Conservation (phyloP, 1,140 invertebrate species). For the Achroia grisella region DNA sequence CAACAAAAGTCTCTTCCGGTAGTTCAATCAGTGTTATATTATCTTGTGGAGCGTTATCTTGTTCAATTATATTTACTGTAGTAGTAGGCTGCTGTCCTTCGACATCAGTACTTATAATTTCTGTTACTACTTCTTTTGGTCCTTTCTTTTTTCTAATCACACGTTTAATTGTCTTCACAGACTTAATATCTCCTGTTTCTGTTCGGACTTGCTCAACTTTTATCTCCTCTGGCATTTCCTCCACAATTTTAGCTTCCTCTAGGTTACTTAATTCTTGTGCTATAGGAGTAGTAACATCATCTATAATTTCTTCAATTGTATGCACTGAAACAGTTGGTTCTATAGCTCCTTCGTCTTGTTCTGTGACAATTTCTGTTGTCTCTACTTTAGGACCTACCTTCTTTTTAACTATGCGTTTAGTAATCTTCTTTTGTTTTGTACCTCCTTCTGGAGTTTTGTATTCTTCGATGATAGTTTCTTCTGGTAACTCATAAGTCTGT, state of each 20-base stretch:
- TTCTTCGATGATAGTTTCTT: conserved; percentile 18
- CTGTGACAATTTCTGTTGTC: conserved; percentile 41
- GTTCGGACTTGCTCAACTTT: conserved; percentile 25
- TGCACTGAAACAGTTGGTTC: conserved; percentile 1
- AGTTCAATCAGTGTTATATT: conserved; percentile 4
- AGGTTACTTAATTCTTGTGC: neutral
- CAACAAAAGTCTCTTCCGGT: conserved; percentile 19
- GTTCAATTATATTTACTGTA: neutral
- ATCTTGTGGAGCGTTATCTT: conserved; percentile 4
- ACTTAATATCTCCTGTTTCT: conserved; percentile 12
- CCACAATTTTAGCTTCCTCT: conserved; percentile 5
- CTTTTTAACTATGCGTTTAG: conserved; percentile 50
- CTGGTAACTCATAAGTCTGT: conserved; percentile 9
- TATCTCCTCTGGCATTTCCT: conserved; percentile 1
- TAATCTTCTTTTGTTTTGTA: conserved; percentile 51
- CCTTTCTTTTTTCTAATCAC: conserved; percentile 55
- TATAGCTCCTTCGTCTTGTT: conserved; percentile 2
- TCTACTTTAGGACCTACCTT: conserved; percentile 43
- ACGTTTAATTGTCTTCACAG: conserved; percentile 36
- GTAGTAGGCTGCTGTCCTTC: conserved; percentile 19
- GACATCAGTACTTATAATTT: conserved; percentile 58
- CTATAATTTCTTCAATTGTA: conserved; percentile 9
- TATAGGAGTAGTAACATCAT: conserved; percentile 1
- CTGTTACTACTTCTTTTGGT: conserved; percentile 55
- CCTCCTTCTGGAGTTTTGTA: conserved; percentile 29